Conservation (phyloP, 1,140 invertebrate genomes). For the Tyrophagus putrescentiae region DNA sequence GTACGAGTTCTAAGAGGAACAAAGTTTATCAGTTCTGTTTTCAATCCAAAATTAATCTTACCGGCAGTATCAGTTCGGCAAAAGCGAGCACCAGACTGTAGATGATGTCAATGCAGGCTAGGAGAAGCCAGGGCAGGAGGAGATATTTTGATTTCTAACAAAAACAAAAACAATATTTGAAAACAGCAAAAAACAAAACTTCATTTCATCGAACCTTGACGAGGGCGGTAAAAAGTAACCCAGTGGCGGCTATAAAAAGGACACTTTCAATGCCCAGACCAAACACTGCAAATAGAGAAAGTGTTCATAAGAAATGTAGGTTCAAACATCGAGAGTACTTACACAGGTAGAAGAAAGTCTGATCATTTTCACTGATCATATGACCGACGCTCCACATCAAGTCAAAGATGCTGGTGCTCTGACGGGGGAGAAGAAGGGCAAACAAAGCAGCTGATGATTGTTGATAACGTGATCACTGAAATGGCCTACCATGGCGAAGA, state of each 20-base stretch:
- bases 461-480: background rate
- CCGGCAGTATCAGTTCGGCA: constrained; percentile 15
- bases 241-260: constrained; percentile 16
- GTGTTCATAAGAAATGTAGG: too few relatives aligned
- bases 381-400: constrained; percentile 20
- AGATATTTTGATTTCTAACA: constrained; percentile 10
- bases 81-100: constrained; percentile 10
- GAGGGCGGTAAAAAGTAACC: constrained; percentile 7
- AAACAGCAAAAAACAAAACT: background rate
- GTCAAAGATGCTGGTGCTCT: constrained; percentile 21
- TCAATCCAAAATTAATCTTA: constrained; percentile 1
- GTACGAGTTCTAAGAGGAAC: too few relatives aligned
- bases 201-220: constrained; percentile 9
- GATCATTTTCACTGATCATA: constrained; percentile 15
- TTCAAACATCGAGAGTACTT: too few relatives aligned
- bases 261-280: constrained; percentile 19
- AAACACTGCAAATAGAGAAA: constrained; percentile 7
- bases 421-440: background rate
- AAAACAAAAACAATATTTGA: background rate
- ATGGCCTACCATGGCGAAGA: constrained; percentile 15
- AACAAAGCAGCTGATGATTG: background rate
- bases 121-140: constrained; percentile 16
- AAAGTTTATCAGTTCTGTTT: background rate
- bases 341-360: constrained; percentile 15
- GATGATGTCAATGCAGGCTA: constrained; percentile 14